Percentiles rank a stretch among this genome's conserved stretches.
These are phyloP conservation scores for Bolinopsis microptera DNA, from an alignment of 37 sponge, comb jelly and placozoan species.

Conservation along the genomic window DNA sequence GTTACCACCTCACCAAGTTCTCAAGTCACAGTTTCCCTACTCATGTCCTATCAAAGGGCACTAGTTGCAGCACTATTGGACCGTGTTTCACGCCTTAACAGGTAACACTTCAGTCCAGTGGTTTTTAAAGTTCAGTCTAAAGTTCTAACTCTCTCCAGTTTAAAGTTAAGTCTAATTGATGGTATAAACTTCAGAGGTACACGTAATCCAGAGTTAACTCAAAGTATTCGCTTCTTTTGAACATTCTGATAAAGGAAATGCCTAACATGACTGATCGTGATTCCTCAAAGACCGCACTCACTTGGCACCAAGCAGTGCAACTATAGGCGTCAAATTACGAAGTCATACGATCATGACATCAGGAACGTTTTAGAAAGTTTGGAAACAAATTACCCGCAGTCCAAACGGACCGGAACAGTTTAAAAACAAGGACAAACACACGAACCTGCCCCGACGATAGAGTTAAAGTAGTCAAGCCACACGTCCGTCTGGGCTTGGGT, in stretches of 20 bases:
- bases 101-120: background rate
- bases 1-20: no score
- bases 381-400: background rate
- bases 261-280: no score
- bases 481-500: conserved; percentile 10
- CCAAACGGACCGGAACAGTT: background rate
- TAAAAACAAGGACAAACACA: background rate
- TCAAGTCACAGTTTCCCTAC: background rate
- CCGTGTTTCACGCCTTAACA: background rate
- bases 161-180: no score
- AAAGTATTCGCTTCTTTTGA: no score
- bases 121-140: background rate
- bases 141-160: no score
- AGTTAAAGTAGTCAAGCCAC: conserved; percentile 14
- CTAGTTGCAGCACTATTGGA: background rate
- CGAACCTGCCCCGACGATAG: conserved; percentile 32
- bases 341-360: no score
- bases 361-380: no score
- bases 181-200: no score
- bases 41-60: background rate
- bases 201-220: no score
- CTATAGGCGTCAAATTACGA: background rate
- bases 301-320: background rate
- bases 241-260: no score
- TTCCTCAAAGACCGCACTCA: background rate